These are phyloP conservation scores for Triplophysa rosa DNA, from an alignment of 2,113 vertebrate genomes.

Conservation along the genomic window DNA sequence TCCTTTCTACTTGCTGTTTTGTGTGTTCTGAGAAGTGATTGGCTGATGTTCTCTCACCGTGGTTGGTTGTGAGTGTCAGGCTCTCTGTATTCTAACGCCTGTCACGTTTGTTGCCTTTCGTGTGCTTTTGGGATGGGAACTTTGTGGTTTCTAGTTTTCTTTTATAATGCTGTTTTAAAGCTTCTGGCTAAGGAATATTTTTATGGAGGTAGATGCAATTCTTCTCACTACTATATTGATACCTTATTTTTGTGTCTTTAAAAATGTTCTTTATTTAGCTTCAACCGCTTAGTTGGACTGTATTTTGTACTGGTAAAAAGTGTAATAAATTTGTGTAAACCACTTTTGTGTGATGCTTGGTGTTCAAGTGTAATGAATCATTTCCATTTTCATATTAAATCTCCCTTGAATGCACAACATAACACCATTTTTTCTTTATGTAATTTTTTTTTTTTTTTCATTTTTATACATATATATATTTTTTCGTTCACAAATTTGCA, in stretches of 20 bases:
- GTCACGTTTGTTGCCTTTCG: conserved; percentile 72
- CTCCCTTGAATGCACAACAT: conserved; percentile 58
- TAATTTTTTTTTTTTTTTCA: conserved; percentile 18
- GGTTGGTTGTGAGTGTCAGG: conserved; percentile 57
- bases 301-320: conserved; percentile 82
- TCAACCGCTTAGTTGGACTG: conserved; percentile 73
- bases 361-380: not conserved
- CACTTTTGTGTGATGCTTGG: conserved; percentile 18
- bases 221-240: conserved; percentile 75
- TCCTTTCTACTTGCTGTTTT: not conserved
- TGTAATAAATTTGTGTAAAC: conserved; percentile 78
- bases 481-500: conserved; percentile 44
- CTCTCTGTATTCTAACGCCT: conserved; percentile 62
- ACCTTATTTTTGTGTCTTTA: conserved; percentile 77
- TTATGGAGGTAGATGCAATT: conserved; percentile 74
- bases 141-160: conserved; percentile 58
- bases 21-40: conserved; percentile 34
- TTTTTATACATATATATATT: not conserved
- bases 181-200: conserved; percentile 72
- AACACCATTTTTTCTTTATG: conserved; percentile 31
- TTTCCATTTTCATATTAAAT: conserved; percentile 4
- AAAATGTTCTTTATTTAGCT: conserved; percentile 73
- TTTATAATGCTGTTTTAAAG: conserved; percentile 76
- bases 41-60: conserved; percentile 39
- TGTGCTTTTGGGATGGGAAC: conserved; percentile 66